These are phyloP conservation scores for Andrena camellia DNA, from an alignment of 2,888 invertebrate genomes.

Conservation along the genomic window DNA sequence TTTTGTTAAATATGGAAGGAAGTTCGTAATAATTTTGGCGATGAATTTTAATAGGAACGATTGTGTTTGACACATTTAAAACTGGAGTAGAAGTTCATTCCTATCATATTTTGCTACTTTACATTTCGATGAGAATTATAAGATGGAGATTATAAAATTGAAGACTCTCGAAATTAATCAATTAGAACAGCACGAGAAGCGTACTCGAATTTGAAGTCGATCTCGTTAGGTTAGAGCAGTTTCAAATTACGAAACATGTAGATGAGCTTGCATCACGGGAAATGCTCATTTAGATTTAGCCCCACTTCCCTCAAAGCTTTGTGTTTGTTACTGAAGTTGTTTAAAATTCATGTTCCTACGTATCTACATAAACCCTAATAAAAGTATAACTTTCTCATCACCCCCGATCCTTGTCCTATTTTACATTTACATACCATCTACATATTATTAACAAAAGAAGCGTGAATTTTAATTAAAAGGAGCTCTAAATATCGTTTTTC, in stretches of 20 bases:
- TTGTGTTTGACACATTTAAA: too few relatives aligned
- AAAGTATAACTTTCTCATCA: constrained; percentile 35
- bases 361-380: constrained; percentile 30
- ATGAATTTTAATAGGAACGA: too few relatives aligned
- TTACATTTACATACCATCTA: constrained; percentile 28
- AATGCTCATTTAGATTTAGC: constrained; percentile 30
- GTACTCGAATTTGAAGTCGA: too few relatives aligned
- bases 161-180: too few relatives aligned
- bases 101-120: too few relatives aligned
- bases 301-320: constrained; percentile 3
- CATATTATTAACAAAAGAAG: constrained; percentile 25
- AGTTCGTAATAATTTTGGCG: background rate
- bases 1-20: background rate
- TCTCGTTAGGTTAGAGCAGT: too few relatives aligned
- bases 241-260: constrained; percentile 3
- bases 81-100: too few relatives aligned
- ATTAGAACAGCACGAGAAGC: too few relatives aligned
- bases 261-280: constrained; percentile 21
- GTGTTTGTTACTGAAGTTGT: constrained; percentile 39
- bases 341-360: constrained; percentile 34
- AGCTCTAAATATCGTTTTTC: background rate
- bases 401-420: constrained; percentile 1
- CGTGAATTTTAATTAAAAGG: constrained; percentile 24
- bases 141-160: too few relatives aligned
- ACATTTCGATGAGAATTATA: too few relatives aligned